Base-by-base conservation (phyloP, 2,888 invertebrate species). In the Ennomos fuscantarius region DNA sequence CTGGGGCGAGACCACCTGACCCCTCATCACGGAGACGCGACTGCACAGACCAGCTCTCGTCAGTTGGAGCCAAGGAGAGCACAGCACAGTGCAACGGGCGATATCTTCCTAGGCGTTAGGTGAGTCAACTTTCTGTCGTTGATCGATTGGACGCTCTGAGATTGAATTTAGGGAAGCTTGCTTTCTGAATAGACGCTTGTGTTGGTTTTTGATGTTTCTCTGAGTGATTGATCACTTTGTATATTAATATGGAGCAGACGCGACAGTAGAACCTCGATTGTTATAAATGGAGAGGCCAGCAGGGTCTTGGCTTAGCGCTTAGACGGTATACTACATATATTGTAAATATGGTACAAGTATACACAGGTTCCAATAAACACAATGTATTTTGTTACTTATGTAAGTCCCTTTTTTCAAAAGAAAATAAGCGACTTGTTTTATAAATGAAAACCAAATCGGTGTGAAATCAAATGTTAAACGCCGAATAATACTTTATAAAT, bases 21-120 rank as follows among this genome's bases (percentile, higher is more conserved):
- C 99, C 81, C 99, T 95, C 95, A 99, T 98, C 86, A 99, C 99
- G 80, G 99, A 98, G 79, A 98, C 99, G 86, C 99, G 98, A 93
- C 99, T 99, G 95, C 87, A 93, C 93, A 93, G 79, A 89, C 73
- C 86, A 82, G 65, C 78, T 78, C 76, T 79, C 76, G 79, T 90
- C 82, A 89, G 78, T 74, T 72, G 58, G 64, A 63, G 78, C 65
- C 79, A 67, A 65, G 69, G 56, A 67, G 69, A 67, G 76, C 78
- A 77, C 76, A 75, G 72, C 78, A 70, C 70, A 51, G 57, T 61
- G 62, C 74, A 69, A 74, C 70, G 67, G 72, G 69, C 76, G 78
- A 82, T 79, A 82, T 73, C 80, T 76, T 82, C 79, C 40, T 75
- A 46, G 42, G 48, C 33, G 43, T 33, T 41, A 35, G 35, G 11